Base-by-base conservation (phyloP, 2,113 vertebrate genomes). In the Eidolon helvum region DNA sequence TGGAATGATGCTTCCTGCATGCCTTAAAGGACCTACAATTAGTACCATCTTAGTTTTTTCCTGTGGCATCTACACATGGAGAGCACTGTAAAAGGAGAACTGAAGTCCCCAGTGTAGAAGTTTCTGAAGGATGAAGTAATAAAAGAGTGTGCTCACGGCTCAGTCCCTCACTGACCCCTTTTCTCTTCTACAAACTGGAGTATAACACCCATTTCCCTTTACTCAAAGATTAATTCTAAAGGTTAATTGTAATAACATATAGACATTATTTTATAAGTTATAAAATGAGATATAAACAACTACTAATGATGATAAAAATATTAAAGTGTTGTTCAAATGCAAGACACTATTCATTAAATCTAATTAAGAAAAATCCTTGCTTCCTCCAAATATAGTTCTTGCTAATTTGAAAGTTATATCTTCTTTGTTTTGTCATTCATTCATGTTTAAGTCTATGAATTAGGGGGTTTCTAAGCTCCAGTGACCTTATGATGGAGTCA, bases 1-100 rank as follows among this genome's bases (percentile, higher is more conserved):
- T 78, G 77, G 78, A 98, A 86, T 71, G 92, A 50, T 59, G 77
- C 45, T 90, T 90, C 79, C 85, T 74, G 14, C 28, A 45, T 86
- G 90, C 35, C 92, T 80, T 77, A 4, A 75, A 95, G 35, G 66
- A 86, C 71, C 43, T 14, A 38, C 7, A 2, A 24, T 15, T 26
- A 61, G 28, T 45, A 86, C 80, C 93, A 91, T 90, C 53, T 71
- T 19, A 35, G 57, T 40, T 43, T 59, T 71, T 78, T 35, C 71
- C 71, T n/a, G 6, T 5, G 30, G 79, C 19, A 74, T 43, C 59
- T 30, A 30, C 22, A 65, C 66, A 48, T 10, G 65, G 55, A 85
- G 9, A 59, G 30, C 4, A 30, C 35, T 69, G 28, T 0, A 21
- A 22, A 87, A 65, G 35, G 48, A 69, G 28, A 87, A 90, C 12